Evolutionary conservation across 2,888 invertebrate genomes (phyloP).

Genomic region (Plusia festucae): DNA sequence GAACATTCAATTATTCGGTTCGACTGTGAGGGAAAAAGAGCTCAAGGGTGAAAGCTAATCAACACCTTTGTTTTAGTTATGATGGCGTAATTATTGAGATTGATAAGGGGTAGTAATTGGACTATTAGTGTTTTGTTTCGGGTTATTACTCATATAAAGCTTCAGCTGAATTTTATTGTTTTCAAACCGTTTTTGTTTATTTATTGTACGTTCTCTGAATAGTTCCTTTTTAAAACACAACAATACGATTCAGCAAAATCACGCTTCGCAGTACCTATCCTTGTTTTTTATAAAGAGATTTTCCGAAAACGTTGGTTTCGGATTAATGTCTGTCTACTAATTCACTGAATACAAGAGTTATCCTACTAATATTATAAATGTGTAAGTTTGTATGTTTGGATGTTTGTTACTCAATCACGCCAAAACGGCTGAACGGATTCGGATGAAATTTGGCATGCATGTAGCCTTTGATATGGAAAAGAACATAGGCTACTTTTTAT

Average conservation of each 20-base stretch:
- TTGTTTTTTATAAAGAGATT: neutral
- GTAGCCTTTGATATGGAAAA: no score
- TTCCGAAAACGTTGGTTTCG: neutral
- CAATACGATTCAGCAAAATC: neutral
- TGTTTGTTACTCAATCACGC: no score
- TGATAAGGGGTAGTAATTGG: conserved; percentile 11
- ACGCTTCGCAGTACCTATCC: neutral
- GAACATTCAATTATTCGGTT: conserved; percentile 63
- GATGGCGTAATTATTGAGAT: conserved; percentile 44
- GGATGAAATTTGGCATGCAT: no score
- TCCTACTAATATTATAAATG: no score
- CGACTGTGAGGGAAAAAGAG: conserved; percentile 54
- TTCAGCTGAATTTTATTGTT: neutral
- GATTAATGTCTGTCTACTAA: conserved; percentile 1
- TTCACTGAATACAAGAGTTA: neutral
- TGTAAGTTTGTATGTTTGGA: no score
- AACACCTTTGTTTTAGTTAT: conserved; percentile 47
- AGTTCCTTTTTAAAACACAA: neutral
- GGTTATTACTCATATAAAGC: neutral
- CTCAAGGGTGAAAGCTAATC: conserved; percentile 33
- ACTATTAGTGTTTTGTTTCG: neutral
- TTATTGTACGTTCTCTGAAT: neutral
- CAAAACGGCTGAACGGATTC: no score
- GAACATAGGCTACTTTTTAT: no score
- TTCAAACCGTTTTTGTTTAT: neutral